phyloP scores from a whole-genome alignment of 2,113 vertebrate genomes.

The Trogon surrucura region DNA sequence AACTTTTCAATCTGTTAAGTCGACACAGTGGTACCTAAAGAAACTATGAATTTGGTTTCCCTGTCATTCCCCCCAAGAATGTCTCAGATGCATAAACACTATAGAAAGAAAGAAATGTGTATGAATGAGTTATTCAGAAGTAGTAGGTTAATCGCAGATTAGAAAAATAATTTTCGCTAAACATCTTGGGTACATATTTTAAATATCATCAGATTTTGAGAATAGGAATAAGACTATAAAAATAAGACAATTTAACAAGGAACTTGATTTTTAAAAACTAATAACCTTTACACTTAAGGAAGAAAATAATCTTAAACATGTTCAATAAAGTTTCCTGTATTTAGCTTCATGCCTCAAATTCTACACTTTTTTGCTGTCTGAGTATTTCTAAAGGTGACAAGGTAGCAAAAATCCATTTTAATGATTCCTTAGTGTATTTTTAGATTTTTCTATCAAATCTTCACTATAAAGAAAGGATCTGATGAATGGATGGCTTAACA shows the following conservation, averaged over 20 bases:
- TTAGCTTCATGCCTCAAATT: rapidly evolving
- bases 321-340: neutral
- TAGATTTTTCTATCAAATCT: neutral
- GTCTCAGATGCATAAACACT: neutral
- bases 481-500: neutral
- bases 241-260: neutral
- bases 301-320: neutral
- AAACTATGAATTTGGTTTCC: neutral
- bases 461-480: neutral
- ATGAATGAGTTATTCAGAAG: neutral
- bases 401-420: neutral
- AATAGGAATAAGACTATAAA: neutral
- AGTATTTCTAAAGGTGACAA: neutral
- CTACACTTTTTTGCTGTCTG: neutral
- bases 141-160: neutral
- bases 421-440: neutral
- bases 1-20: neutral
- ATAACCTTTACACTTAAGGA: neutral
- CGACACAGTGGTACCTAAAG: neutral
- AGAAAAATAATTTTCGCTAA: neutral
- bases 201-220: neutral
- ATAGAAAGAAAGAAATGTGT: rapidly evolving
- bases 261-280: neutral
- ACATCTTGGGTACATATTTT: neutral
- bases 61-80: neutral